phyloP scores from a whole-genome alignment of 2,797 vertebrate genomes.

The Eulemur rubriventer region DNA sequence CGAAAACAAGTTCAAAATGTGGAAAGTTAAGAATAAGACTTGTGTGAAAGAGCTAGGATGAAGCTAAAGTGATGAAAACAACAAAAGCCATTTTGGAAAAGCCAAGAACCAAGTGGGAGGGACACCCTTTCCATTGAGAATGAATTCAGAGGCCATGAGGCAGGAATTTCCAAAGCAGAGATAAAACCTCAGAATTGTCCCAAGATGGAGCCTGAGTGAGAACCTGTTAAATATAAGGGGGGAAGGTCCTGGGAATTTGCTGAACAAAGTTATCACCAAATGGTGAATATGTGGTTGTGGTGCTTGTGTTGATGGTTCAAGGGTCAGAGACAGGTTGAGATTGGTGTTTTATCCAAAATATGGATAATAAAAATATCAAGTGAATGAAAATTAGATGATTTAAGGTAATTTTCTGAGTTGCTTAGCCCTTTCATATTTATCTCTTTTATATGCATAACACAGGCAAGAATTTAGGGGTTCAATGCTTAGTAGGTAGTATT shows the following conservation, averaged over 20 bases:
- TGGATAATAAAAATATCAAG: background rate
- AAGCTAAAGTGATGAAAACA: background rate
- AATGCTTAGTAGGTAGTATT: background rate
- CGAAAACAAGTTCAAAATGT: background rate
- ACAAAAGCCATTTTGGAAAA: background rate
- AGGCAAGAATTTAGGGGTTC: background rate
- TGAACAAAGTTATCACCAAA: background rate
- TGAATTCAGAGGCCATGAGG: background rate
- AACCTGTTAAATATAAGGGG: background rate
- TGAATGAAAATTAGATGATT: background rate
- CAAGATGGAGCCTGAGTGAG: background rate
- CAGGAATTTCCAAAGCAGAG: background rate
- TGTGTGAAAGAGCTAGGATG: background rate
- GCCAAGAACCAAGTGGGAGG: background rate
- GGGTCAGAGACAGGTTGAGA: background rate
- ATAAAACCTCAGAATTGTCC: background rate
- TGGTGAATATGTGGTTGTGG: background rate
- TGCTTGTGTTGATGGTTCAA: accelerated
- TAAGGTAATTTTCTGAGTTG: background rate
- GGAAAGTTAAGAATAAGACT: background rate
- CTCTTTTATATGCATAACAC: background rate
- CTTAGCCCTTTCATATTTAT: background rate
- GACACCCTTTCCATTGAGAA: background rate
- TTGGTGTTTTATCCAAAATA: background rate
- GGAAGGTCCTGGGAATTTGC: background rate